Evolutionary conservation across 2,888 invertebrate genomes (phyloP).

Genomic region (Tipula unca): DNA sequence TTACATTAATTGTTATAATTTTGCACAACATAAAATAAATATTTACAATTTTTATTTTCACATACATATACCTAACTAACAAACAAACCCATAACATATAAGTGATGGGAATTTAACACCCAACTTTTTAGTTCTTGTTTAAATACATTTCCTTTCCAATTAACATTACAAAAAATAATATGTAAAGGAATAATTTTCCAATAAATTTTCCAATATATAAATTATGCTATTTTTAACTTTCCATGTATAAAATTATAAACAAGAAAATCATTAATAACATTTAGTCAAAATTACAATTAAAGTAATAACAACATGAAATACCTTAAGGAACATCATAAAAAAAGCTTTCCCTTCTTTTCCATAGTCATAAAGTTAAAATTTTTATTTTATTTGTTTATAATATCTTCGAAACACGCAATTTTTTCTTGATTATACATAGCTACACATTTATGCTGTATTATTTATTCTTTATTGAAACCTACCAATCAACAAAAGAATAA

Average conservation of each 20-base stretch:
- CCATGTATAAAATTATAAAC: neutral
- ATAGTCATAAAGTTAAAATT: neutral
- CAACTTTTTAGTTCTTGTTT: neutral
- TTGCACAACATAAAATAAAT: neutral
- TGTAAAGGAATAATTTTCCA: neutral
- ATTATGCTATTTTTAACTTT: neutral
- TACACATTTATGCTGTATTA: neutral
- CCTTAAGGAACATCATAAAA: neutral
- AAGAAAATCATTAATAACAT: neutral
- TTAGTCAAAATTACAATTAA: neutral
- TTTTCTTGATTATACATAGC: neutral
- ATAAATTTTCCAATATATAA: neutral
- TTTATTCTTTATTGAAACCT: neutral
- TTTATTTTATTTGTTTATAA: conserved; percentile 8
- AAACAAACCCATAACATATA: neutral
- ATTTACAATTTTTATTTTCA: neutral
- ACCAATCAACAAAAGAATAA: neutral
- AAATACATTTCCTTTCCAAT: neutral
- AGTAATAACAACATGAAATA: neutral
- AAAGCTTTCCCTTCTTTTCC: neutral
- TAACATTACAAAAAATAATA: neutral
- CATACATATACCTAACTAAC: too few species aligned
- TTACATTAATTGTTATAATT: neutral
- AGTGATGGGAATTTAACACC: neutral
- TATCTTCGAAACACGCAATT: neutral